Evolutionary conservation across 2,113 vertebrate genomes (phyloP).

Genomic region (Tachysurus vachellii): DNA sequence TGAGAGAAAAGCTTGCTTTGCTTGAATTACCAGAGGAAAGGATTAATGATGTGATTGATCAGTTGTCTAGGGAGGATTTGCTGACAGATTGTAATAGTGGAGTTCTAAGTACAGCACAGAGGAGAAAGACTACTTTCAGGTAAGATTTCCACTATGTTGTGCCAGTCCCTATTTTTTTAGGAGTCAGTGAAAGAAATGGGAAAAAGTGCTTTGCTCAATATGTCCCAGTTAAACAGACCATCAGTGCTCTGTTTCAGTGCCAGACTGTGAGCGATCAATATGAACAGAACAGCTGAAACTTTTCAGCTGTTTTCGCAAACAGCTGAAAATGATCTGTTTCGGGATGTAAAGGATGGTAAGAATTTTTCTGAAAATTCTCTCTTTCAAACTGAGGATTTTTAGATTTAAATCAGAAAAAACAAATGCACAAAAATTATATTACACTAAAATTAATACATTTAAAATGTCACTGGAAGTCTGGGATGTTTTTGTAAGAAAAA

Average conservation of each 20-base stretch:
- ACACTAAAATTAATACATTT: too few species aligned
- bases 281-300: constrained; percentile 3
- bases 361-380: neutral
- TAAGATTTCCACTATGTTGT: neutral
- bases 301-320: too few species aligned
- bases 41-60: neutral
- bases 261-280: neutral
- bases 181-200: constrained; percentile 4
- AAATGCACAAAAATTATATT: too few species aligned
- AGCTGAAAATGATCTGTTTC: neutral
- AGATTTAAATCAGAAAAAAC: too few species aligned
- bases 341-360: constrained; percentile 4
- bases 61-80: constrained; percentile 17
- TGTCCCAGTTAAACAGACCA: constrained; percentile 22
- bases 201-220: constrained; percentile 22
- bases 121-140: constrained; percentile 1
- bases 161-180: neutral
- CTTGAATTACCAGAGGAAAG: neutral
- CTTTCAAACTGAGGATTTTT: constrained; percentile 18
- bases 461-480: too few species aligned
- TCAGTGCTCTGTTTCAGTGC: neutral
- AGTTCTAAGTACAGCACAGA: neutral
- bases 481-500: too few species aligned
- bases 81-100: constrained; percentile 11
- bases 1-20: neutral